Evolutionary conservation across 1,140 invertebrate genomes (phyloP).

Genomic region (Euborellia annulipes): DNA sequence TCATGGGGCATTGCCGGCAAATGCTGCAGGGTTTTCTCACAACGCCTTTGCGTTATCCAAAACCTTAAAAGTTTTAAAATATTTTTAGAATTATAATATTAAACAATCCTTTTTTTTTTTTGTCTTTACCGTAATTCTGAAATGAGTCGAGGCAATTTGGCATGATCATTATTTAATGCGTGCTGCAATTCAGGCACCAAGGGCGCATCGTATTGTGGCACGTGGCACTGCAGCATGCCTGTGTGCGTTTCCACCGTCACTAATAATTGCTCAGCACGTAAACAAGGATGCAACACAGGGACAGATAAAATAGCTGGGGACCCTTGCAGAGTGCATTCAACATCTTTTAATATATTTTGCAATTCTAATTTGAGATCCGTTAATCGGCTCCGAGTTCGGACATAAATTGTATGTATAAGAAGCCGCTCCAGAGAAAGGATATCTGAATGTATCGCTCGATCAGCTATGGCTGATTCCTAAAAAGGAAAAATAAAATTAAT

Average conservation of each 20-base stretch:
- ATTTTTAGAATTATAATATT: slow-evolving; percentile 4
- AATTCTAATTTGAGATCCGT: slow-evolving; percentile 69
- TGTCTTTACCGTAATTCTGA: slow-evolving; percentile 43
- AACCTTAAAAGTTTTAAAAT: slow-evolving; percentile 34
- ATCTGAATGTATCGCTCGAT: slow-evolving; percentile 67
- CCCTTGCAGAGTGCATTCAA: slow-evolving; percentile 57
- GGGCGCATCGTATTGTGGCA: slow-evolving; percentile 75
- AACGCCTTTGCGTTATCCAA: slow-evolving; percentile 80
- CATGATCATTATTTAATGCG: slow-evolving; percentile 60
- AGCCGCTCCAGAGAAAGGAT: slow-evolving; percentile 86
- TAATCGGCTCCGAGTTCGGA: slow-evolving; percentile 67
- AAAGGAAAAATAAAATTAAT: slow-evolving; percentile 14
- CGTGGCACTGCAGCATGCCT: slow-evolving; percentile 77
- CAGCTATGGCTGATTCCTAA: slow-evolving; percentile 54
- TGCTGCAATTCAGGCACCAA: slow-evolving; percentile 65
- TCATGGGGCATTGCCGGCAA: slow-evolving; percentile 75
- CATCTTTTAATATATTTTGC: slow-evolving; percentile 50
- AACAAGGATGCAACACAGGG: slow-evolving; percentile 72
- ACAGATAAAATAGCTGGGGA: slow-evolving; percentile 83
- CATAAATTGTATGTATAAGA: slow-evolving; percentile 94
- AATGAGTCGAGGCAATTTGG: slow-evolving; percentile 47
- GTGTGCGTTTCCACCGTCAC: slow-evolving; percentile 88
- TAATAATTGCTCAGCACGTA: slow-evolving; percentile 77
- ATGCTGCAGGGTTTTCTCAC: slow-evolving; percentile 88
- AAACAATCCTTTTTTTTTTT: neutral